Percentiles rank a stretch among this genome's conserved stretches.
Conservation (phyloP, 2,888 invertebrate species). For the Gibbula magus region DNA sequence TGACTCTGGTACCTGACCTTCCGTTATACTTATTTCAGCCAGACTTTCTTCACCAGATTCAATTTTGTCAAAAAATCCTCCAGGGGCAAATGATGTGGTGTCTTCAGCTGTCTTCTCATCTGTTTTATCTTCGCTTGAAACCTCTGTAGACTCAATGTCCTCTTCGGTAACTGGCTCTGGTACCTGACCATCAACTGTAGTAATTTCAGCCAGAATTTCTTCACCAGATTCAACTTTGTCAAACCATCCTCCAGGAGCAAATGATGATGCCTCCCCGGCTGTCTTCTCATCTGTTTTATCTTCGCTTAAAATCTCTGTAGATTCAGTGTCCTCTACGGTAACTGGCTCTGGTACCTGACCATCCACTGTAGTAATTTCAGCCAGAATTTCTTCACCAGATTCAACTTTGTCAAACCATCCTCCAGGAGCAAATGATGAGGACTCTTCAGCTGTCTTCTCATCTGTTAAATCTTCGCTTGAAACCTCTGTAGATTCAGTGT, state of each 20-base stretch:
- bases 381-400: too few relatives aligned
- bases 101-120: background rate
- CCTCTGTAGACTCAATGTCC: background rate
- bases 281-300: background rate
- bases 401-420: too few relatives aligned
- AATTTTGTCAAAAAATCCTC: conserved; percentile 1
- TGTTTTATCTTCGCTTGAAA: background rate
- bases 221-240: background rate
- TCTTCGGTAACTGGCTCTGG: background rate
- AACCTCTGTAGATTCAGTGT: background rate
- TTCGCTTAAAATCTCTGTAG: background rate
- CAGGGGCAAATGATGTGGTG: background rate
- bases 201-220: conserved; percentile 1
- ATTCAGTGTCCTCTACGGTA: background rate
- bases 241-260: background rate
- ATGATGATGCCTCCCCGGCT: background rate
- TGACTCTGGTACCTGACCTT: background rate
- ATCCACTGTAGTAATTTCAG: too few relatives aligned
- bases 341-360: background rate
- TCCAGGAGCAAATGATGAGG: too few relatives aligned
- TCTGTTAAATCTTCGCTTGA: too few relatives aligned
- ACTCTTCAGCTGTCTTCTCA: too few relatives aligned
- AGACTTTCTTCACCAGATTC: background rate
- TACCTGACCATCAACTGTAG: background rate
- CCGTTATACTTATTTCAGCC: background rate